Base-by-base conservation (phyloP, 2,113 vertebrate genomes). In the Hippopotamus amphibius region DNA sequence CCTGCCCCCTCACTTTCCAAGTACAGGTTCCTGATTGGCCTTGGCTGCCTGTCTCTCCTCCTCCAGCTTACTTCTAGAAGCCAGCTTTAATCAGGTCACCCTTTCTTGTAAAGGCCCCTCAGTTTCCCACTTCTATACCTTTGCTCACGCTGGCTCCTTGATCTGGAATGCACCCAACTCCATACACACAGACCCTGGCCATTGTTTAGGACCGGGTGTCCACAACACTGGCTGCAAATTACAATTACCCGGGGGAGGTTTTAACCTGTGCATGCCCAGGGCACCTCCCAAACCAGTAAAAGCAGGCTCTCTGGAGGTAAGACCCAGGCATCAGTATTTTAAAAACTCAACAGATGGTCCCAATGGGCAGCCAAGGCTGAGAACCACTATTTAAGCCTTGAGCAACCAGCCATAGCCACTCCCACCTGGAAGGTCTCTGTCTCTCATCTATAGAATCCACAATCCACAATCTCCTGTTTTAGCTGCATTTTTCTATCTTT, bases 1-100 rank as follows among this genome's bases (percentile, higher is more conserved):
- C 17, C 65, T 72, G 61, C 12, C 22, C 77, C 26, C 26, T 82
- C 53, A 59, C 76, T 97, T 90, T 95, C 48, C n/a, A 93, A 95
- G 50, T 87, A 66, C 46, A 76, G 90, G 82, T 86, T 95, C 90
- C 59, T 63, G 15, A 91, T 43, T 74, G 69, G 46, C 59, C 69
- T 93, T 86, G 69, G 50, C 68, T 33, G 65, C 15, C 0, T 26
- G 13, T 59, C 61, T 68, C 65, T 43, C 9, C 15, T 9, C 15
- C 7, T 46, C 65, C 19, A 68, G 16, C 30, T 87, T 50, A 85
- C 86, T 79, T 66, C 43, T 87, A 41, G 55, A 85, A 83, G 66
- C 53, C 86, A 87, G 28, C 9, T 87, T 16, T 92, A 81, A 48
- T 76, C 68, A 83, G 30, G 33, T 93, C 92, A 77, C 71, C 19